A percentile compares a stretch with the other conserved stretches of the same genome.
These are phyloP conservation scores for Hipparchia sbordonii DNA, from an alignment of 2,888 invertebrate genomes.

Conservation along the genomic window DNA sequence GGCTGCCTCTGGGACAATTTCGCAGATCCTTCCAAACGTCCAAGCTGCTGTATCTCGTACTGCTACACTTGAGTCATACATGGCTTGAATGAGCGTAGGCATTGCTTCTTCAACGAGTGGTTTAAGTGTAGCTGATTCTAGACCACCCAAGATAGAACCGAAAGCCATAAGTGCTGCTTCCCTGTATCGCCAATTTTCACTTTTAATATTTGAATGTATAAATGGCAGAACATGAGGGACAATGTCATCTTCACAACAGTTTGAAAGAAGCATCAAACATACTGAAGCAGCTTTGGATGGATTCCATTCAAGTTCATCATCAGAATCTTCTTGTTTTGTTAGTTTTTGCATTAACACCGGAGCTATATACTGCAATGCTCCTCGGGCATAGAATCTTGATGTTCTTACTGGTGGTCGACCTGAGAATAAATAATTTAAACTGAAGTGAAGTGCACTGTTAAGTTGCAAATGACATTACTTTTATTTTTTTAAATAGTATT, in stretches of 20 bases:
- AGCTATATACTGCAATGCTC: slow-evolving; percentile 96
- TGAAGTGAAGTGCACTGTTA: neutral
- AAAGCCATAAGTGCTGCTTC: slow-evolving; percentile 99
- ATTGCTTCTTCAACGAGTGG: slow-evolving; percentile 98
- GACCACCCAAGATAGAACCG: slow-evolving; percentile 95
- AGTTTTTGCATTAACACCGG: slow-evolving; percentile 97
- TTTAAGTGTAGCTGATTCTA: slow-evolving; percentile 93
- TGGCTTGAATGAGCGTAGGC: slow-evolving; percentile 96
- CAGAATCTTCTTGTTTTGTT: slow-evolving; percentile 98
- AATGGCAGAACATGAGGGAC: slow-evolving; percentile 98
- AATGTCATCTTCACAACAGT: slow-evolving; percentile 98
- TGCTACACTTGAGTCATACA: slow-evolving; percentile 96
- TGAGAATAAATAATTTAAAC: slow-evolving; percentile 35
- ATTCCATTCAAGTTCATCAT: slow-evolving; percentile 99
- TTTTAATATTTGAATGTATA: slow-evolving; percentile 96
- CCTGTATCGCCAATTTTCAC: slow-evolving; percentile 94
- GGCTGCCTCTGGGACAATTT: slow-evolving; percentile 97
- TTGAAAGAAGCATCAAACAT: slow-evolving; percentile 98
- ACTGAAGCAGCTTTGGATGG: slow-evolving; percentile 99
- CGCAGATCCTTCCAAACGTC: slow-evolving; percentile 99
- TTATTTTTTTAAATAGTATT: neutral
- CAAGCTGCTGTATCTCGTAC: slow-evolving; percentile 99
- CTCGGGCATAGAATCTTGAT: slow-evolving; percentile 98
- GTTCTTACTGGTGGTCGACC: slow-evolving; percentile 97
- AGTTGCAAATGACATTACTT: neutral